A percentile compares a stretch with the other conserved stretches of the same genome.
Evolutionary conservation across 2,888 invertebrate genomes (phyloP).

Genomic region (Stenodera caucasica): DNA sequence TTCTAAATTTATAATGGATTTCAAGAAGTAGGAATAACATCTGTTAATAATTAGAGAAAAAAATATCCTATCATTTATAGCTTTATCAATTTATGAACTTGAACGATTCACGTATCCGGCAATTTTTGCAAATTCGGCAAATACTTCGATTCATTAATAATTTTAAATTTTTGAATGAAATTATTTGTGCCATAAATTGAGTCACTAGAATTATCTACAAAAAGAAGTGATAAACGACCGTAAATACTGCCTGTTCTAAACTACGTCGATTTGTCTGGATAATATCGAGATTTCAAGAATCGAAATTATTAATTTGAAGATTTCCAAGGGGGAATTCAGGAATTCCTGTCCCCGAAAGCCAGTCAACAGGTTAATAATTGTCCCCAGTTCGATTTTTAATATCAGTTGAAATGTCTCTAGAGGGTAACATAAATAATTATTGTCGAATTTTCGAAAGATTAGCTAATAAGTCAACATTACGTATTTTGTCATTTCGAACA

Average conservation of each 20-base stretch:
- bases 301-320: too few species aligned
- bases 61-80: too few species aligned
- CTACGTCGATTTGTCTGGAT: too few species aligned
- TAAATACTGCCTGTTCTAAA: too few species aligned
- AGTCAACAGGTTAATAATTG: constrained; percentile 30
- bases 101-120: neutral
- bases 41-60: too few species aligned
- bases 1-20: too few species aligned
- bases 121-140: neutral
- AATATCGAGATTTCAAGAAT: too few species aligned
- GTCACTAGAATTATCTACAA: too few species aligned
- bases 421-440: constrained; percentile 49
- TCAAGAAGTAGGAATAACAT: too few species aligned
- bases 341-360: neutral
- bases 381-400: constrained; percentile 21
- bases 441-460: constrained; percentile 52
- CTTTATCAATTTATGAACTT: too few species aligned
- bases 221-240: too few species aligned
- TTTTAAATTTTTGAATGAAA: neutral
- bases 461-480: constrained; percentile 56
- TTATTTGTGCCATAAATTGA: neutral
- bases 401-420: constrained; percentile 33
- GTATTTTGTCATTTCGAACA: constrained; percentile 44
- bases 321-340: too few species aligned
- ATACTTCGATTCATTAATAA: neutral